Base-by-base conservation (phyloP, 1,140 invertebrate genomes). In the Sinonovacula constricta region DNA sequence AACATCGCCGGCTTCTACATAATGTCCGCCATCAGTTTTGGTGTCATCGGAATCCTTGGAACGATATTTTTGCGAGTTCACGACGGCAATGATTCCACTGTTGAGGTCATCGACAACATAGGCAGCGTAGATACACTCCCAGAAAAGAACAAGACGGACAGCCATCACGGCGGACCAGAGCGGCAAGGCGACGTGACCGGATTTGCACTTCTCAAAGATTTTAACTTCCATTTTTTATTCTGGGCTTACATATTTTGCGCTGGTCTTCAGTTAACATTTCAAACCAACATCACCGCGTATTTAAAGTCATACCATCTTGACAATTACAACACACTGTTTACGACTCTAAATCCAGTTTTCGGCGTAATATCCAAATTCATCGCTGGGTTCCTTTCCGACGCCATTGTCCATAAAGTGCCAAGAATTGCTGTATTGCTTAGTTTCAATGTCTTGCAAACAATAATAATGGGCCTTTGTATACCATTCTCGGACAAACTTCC, bases 241-340 rank as follows among this genome's bases (percentile, higher is more conserved):
- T 88, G 87, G 87, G 45, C 76, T 3, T 87, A 82, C 57, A 85
- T 87, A 56, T 81, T 87, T 34, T 86, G 85, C 67, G 84, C 85
- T n/a, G 81, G 84, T n/a, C 54, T 88, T 3, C 85, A 87, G 63
- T 69, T 86, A 4, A 87, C 83, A 60, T 86, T 83, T 75, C 82
- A 86, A 60, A 82, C 75, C 28, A 88, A 88, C 62, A 84, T 87
- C 28, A 85, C 81, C 10, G 84, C 83, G 2, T 88, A 87, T 79
- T 70, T 88, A 2, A 86, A 85, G 39, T 88, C 87, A 0, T 86
- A 80, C 62, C 28, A 81, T 34, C 57, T 86, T 12, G 81, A 86
- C 54, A 12, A 79, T 0, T 83, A 85, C 57, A 88, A 81, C 51
- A 88, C 86, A 10, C 28, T 85, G 12, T 84, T 88, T 54, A 88